A percentile compares a stretch with the other conserved stretches of the same genome.
These are phyloP conservation scores for Urechis unicinctus DNA, from an alignment of 2,888 invertebrate genomes.

Conservation along the genomic window DNA sequence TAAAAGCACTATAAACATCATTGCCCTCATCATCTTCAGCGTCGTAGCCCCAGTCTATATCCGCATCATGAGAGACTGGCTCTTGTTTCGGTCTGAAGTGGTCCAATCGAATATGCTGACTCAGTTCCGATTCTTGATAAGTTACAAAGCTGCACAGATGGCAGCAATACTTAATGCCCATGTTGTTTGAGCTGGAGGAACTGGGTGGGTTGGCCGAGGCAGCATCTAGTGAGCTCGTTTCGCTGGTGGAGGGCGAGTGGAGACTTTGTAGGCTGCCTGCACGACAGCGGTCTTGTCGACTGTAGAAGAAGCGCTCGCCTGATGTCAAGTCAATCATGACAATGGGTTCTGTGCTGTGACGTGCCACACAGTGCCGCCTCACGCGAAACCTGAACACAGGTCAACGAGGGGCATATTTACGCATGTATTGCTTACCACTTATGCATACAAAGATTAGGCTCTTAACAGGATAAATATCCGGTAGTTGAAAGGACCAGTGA, in stretches of 20 bases:
- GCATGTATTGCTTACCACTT: too few species aligned
- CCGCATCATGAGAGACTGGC: too few species aligned
- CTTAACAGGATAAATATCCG: background rate
- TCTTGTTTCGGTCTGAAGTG: too few species aligned
- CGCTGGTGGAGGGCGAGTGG: background rate
- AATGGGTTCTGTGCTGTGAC: constrained; percentile 11
- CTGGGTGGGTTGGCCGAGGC: background rate
- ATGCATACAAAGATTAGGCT: too few species aligned
- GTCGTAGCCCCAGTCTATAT: too few species aligned
- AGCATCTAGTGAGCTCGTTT: background rate
- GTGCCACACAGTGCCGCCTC: constrained; percentile 12
- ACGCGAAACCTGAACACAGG: constrained; percentile 12
- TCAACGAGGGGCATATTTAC: background rate
- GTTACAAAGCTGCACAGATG: constrained; percentile 5
- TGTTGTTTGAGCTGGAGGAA: too few species aligned
- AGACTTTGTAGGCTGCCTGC: background rate
- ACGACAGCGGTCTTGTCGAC: constrained; percentile 4
- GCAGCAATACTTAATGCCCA: constrained; percentile 1
- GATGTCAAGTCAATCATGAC: constrained; percentile 14
- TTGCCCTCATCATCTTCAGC: too few species aligned
- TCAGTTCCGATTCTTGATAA: background rate
- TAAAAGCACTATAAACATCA: too few species aligned
- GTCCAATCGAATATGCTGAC: constrained; percentile 3
- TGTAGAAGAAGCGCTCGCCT: background rate
- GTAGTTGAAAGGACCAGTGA: background rate